These are phyloP conservation scores for Pomatostomus ruficeps DNA, from an alignment of 2,113 vertebrate species.

Conservation along the genomic window DNA sequence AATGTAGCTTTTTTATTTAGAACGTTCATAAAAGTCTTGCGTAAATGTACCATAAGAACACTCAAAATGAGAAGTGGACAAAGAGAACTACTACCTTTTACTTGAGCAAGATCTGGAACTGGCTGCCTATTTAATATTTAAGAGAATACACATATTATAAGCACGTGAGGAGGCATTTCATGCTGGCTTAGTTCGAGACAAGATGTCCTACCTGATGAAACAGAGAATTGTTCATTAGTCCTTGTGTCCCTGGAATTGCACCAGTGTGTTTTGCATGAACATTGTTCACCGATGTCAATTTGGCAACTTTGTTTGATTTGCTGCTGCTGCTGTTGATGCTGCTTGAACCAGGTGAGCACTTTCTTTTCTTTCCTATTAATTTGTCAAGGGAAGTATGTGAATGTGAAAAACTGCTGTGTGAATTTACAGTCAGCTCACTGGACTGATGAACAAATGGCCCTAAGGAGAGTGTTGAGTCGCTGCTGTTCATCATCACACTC, in stretches of 20 bases:
- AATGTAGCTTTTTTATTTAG: not conserved
- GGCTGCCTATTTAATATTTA: not conserved
- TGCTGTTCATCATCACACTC: constrained; percentile 97
- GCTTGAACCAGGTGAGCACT: constrained; percentile 83
- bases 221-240: constrained; percentile 88
- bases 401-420: constrained; percentile 78
- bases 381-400: constrained; percentile 81
- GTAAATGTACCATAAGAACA: not conserved
- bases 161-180: not conserved
- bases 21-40: not conserved
- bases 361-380: constrained; percentile 90
- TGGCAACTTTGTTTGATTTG: constrained; percentile 88
- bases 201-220: constrained; percentile 88
- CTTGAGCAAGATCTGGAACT: not conserved
- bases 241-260: constrained; percentile 85
- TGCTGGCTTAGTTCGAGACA: not conserved
- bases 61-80: not conserved
- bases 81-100: not conserved
- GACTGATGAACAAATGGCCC: constrained; percentile 93
- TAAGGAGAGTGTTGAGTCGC: constrained; percentile 93
- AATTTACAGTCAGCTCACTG: constrained; percentile 78
- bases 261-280: constrained; percentile 90
- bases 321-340: constrained; percentile 75
- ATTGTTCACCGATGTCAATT: constrained; percentile 89
- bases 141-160: not conserved